Evolutionary conservation across 35 echinoderm and acorn worm genomes (phyloP).

Genomic region (Lytechinus variegatus): DNA sequence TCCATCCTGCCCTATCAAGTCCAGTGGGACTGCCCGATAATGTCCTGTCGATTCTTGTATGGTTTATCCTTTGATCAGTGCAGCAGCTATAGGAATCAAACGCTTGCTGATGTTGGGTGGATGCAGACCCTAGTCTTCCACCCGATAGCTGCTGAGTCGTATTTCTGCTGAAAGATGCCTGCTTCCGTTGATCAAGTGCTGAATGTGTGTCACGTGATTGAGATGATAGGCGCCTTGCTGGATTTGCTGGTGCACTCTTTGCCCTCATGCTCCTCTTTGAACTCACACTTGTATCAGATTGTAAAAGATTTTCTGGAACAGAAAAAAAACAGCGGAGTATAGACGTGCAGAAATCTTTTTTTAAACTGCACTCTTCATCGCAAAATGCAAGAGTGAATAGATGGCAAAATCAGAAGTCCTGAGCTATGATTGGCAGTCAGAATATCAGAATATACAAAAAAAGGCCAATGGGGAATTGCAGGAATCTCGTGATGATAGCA

Average conservation of each 20-base stretch:
- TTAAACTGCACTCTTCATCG: too few species aligned
- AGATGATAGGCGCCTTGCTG: neutral
- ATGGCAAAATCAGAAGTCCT: too few species aligned
- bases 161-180: conserved; percentile 29
- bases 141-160: neutral
- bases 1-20: neutral
- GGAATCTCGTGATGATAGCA: too few species aligned
- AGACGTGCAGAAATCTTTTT: neutral
- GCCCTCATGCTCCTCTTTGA: conserved; percentile 8
- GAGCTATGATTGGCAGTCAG: too few species aligned
- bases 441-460: too few species aligned
- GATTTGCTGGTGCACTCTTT: conserved; percentile 57
- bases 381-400: too few species aligned
- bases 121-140: conserved; percentile 7
- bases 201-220: neutral
- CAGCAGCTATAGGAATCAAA: neutral
- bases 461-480: too few species aligned
- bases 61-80: neutral
- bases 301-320: conserved; percentile 27
- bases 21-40: neutral
- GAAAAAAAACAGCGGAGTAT: neutral
- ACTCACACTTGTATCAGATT: conserved; percentile 36
- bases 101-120: neutral
- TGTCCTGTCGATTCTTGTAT: neutral
- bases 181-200: conserved; percentile 26